Percentiles rank a stretch among this genome's conserved stretches.
Conservation (phyloP, 2,888 invertebrate species). For the Andrena camellia region DNA sequence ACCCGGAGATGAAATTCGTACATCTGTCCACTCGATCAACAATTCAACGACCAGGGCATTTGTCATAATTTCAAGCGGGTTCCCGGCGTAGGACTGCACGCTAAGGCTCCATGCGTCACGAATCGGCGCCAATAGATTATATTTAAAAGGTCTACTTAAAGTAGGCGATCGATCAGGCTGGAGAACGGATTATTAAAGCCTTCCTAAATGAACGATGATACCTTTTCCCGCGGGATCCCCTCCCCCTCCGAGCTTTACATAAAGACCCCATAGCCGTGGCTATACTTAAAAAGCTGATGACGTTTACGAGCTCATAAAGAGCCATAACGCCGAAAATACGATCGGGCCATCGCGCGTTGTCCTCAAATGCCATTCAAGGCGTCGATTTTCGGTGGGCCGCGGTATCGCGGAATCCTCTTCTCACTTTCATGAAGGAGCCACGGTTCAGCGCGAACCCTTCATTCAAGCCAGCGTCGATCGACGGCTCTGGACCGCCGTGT, state of each 20-base stretch:
- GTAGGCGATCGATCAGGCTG: not conserved
- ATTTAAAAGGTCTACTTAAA: not conserved
- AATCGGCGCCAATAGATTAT: not conserved
- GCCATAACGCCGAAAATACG: not conserved
- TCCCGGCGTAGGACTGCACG: no score
- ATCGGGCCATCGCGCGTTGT: not conserved
- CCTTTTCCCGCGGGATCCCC: not conserved
- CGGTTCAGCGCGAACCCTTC: not conserved
- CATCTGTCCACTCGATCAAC: no score
- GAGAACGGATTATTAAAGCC: not conserved
- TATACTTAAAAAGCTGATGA: not conserved
- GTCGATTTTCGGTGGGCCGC: not conserved
- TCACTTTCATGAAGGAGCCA: conserved; percentile 28
- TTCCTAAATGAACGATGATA: not conserved
- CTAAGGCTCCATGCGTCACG: no score
- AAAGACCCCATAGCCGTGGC: not conserved
- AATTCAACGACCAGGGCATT: no score
- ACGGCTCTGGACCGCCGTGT: not conserved
- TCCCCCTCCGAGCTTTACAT: not conserved
- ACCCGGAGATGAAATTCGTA: not conserved
- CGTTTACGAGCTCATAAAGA: conserved; percentile 1
- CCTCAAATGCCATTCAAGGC: not conserved
- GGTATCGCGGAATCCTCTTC: not conserved
- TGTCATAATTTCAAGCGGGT: no score
- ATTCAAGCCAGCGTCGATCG: not conserved